These are phyloP conservation scores for Celastrina argiolus DNA, from an alignment of 2,888 invertebrate genomes.

Conservation along the genomic window DNA sequence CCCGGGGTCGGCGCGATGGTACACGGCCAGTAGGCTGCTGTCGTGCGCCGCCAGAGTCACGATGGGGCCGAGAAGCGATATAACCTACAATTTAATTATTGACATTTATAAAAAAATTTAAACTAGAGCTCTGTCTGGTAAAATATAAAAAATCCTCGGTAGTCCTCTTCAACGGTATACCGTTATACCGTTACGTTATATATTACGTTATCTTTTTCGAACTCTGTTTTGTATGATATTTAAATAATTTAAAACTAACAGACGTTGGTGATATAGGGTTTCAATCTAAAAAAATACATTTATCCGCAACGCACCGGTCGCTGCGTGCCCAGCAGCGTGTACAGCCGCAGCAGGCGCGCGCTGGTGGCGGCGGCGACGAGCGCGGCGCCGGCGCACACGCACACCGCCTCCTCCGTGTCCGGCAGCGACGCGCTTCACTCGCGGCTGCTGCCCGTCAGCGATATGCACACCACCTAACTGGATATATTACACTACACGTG, in stretches of 20 bases:
- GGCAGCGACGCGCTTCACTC: conserved; percentile 92
- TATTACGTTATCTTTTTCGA: too few species aligned
- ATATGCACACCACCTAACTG: conserved; percentile 86
- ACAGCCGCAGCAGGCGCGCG: conserved; percentile 86
- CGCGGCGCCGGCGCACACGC: conserved; percentile 81
- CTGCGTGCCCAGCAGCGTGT: conserved; percentile 41
- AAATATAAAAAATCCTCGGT: too few species aligned
- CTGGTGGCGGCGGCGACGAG: conserved; percentile 89
- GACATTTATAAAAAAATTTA: conserved; percentile 8
- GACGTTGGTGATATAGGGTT: too few species aligned
- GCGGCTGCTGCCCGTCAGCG: conserved; percentile 85
- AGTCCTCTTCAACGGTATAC: too few species aligned
- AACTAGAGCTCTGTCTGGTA: too few species aligned
- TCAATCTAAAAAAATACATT: too few species aligned
- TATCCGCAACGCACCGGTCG: too few species aligned
- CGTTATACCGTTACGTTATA: too few species aligned
- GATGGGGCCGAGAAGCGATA: conserved; percentile 61
- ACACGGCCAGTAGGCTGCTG: conserved; percentile 57
- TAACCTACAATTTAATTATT: conserved; percentile 50
- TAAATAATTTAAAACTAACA: too few species aligned
- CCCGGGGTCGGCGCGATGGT: conserved; percentile 64
- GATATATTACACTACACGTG: not conserved
- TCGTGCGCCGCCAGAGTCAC: conserved; percentile 57
- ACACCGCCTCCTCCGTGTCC: conserved; percentile 86
- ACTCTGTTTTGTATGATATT: too few species aligned